A percentile compares a stretch with the other conserved stretches of the same genome.
phyloP scores from a whole-genome alignment of 2,888 invertebrate species.

The Mactromeris polynyma region DNA sequence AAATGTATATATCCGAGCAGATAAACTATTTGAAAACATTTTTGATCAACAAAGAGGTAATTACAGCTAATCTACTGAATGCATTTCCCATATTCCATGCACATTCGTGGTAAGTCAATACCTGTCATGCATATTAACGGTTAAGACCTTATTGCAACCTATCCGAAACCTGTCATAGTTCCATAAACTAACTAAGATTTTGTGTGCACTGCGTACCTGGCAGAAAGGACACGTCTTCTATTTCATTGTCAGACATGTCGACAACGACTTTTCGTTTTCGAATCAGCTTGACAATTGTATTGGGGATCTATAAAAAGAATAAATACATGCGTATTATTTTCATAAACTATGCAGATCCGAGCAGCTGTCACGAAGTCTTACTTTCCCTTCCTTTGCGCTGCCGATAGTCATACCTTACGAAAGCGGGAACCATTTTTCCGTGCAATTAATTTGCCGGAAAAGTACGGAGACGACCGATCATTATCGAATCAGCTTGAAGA shows the following conservation, averaged over 20 bases:
- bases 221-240: slow-evolving; percentile 83
- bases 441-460: neutral
- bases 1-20: too few relatives aligned
- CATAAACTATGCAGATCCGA: slow-evolving; percentile 37
- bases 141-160: too few relatives aligned
- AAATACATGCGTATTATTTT: slow-evolving; percentile 23
- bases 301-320: neutral
- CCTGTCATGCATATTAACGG: too few relatives aligned
- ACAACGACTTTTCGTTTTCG: slow-evolving; percentile 53
- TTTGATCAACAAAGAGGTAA: too few relatives aligned
- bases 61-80: too few relatives aligned
- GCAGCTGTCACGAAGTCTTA: neutral
- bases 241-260: slow-evolving; percentile 79
- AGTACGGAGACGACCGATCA: neutral
- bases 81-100: too few relatives aligned
- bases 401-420: neutral
- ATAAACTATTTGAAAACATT: too few relatives aligned
- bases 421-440: slow-evolving; percentile 1
- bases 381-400: neutral
- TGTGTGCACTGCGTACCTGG: slow-evolving; percentile 72
- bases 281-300: slow-evolving; percentile 55
- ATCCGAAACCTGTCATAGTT: slow-evolving; percentile 24
- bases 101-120: too few relatives aligned
- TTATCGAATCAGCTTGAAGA: slow-evolving; percentile 28
- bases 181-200: neutral